Percentiles rank a stretch among this genome's conserved stretches.
Evolutionary conservation across 2,113 vertebrate genomes (phyloP).

Genomic region (Bubo blakistoni): DNA sequence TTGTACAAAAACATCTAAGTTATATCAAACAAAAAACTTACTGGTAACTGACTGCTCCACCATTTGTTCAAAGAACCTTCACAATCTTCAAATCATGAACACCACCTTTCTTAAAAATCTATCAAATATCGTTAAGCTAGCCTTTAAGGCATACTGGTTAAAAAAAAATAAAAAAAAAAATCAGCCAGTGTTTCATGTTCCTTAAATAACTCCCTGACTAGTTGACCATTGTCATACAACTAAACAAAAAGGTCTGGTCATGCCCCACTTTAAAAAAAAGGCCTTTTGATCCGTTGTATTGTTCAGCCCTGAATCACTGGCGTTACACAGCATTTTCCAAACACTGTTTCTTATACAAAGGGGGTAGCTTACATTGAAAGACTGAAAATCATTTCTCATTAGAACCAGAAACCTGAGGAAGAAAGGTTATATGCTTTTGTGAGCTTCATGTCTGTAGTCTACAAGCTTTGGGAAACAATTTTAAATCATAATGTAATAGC

Average conservation of each 20-base stretch:
- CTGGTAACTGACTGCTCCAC: background rate
- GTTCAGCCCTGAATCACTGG: conserved; percentile 1
- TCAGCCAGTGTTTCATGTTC: background rate
- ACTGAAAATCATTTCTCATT: conserved; percentile 31
- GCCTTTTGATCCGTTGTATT: conserved; percentile 1
- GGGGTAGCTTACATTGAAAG: background rate
- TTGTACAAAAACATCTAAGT: background rate
- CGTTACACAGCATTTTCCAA: conserved; percentile 13
- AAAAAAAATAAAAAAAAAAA: background rate
- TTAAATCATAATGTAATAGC: conserved; percentile 24
- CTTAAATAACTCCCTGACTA: conserved; percentile 36
- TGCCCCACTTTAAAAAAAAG: background rate
- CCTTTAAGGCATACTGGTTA: background rate
- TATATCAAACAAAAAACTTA: background rate
- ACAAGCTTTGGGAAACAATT: conserved; percentile 31
- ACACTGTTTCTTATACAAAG: conserved; percentile 19
- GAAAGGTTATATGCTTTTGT: conserved; percentile 23
- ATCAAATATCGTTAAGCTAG: background rate
- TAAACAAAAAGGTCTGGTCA: conserved; percentile 47
- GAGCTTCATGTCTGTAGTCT: background rate
- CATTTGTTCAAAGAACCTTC: background rate
- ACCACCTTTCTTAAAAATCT: background rate
- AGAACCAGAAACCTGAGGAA: conserved; percentile 50
- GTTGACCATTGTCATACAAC: conserved; percentile 15
- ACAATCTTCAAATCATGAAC: background rate